Conservation (phyloP, 1,140 invertebrate species). For the Danaus melanippus region DNA sequence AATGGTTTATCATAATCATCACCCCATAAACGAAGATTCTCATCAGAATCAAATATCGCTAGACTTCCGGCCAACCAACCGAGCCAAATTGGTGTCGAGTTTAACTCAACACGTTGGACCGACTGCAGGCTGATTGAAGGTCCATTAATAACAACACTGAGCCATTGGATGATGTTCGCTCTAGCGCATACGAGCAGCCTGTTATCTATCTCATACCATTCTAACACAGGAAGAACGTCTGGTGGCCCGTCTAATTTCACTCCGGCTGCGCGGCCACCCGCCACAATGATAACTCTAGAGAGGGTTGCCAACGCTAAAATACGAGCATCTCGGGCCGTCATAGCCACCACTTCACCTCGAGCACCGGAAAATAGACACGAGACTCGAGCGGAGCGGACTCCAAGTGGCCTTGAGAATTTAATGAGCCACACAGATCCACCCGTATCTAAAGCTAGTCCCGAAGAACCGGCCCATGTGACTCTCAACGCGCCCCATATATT, state of each 20-base stretch:
- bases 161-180: slow-evolving; percentile 48
- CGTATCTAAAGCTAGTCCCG: slow-evolving; percentile 88
- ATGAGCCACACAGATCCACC: slow-evolving; percentile 98
- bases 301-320: slow-evolving; percentile 94
- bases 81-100: slow-evolving; percentile 87
- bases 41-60: slow-evolving; percentile 87
- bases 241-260: slow-evolving; percentile 70
- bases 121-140: slow-evolving; percentile 85
- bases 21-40: slow-evolving; percentile 90
- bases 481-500: slow-evolving; percentile 90
- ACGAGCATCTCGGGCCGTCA: slow-evolving; percentile 53
- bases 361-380: slow-evolving; percentile 94
- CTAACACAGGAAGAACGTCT: slow-evolving; percentile 86
- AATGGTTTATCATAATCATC: slow-evolving; percentile 89
- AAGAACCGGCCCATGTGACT: slow-evolving; percentile 79
- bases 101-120: slow-evolving; percentile 78
- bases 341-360: slow-evolving; percentile 84
- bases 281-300: slow-evolving; percentile 92
- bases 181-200: slow-evolving; percentile 51
- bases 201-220: slow-evolving; percentile 77
- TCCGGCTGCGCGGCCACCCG: slow-evolving; percentile 64
- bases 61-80: slow-evolving; percentile 93
- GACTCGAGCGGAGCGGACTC: slow-evolving; percentile 89
- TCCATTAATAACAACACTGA: slow-evolving; percentile 77
- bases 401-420: slow-evolving; percentile 90